phyloP scores from a whole-genome alignment of 2,113 vertebrate species.

The Poeciliopsis occidentalis region DNA sequence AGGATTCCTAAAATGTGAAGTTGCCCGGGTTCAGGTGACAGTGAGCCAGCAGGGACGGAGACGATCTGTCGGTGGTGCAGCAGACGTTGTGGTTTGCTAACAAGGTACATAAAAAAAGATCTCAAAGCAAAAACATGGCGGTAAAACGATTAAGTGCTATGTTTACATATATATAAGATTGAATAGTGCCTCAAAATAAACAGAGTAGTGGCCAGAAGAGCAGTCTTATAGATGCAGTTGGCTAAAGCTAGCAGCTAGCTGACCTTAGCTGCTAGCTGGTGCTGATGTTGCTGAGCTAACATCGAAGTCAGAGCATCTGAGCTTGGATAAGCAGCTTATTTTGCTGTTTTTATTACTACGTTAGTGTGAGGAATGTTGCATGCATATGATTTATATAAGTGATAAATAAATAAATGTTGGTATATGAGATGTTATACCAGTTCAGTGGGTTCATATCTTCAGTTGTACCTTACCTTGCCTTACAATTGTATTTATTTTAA shows the following conservation, averaged over 20 bases:
- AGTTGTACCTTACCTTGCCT: not conserved
- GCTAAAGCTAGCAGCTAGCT: constrained; percentile 34
- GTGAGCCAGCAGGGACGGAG: constrained; percentile 19
- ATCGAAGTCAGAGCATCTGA: constrained; percentile 12
- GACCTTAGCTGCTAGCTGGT: constrained; percentile 43
- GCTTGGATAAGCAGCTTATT: not conserved
- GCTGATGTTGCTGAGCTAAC: constrained; percentile 70
- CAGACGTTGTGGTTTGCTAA: constrained; percentile 38
- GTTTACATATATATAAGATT: not conserved
- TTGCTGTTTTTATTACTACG: not conserved
- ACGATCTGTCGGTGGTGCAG: constrained; percentile 40
- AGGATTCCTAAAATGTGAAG: constrained; percentile 37
- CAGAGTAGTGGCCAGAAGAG: not conserved
- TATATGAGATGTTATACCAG: not conserved
- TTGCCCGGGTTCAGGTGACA: not conserved
- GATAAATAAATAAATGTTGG: not conserved
- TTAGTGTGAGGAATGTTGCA: no score
- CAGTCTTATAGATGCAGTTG: not conserved
- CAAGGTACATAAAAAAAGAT: constrained; percentile 42
- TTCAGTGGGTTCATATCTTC: not conserved
- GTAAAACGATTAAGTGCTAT: not conserved
- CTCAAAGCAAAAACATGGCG: not conserved
- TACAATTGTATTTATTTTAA: not conserved
- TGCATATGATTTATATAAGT: not conserved
- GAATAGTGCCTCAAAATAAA: not conserved